phyloP scores from a whole-genome alignment of 2,888 invertebrate genomes.

The Lottia scabra region DNA sequence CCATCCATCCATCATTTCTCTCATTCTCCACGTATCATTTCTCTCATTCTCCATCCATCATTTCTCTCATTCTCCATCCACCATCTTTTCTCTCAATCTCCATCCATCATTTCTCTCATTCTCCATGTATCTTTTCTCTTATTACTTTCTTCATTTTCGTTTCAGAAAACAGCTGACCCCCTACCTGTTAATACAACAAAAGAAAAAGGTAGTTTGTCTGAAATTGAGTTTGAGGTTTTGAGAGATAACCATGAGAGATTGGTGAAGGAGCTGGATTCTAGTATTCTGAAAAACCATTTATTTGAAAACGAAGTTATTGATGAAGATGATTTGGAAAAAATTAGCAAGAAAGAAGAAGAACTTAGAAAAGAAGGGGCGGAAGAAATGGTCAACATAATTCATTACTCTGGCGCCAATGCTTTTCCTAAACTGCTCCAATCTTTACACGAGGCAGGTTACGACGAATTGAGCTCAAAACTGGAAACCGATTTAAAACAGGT shows the following conservation, averaged over 20 bases:
- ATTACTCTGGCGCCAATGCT: background rate
- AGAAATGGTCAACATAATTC: background rate
- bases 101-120: too few species aligned
- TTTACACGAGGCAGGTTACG: background rate
- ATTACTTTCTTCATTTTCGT: too few species aligned
- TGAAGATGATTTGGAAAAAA: background rate
- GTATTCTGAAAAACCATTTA: background rate
- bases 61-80: too few species aligned
- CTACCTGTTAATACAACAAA: background rate
- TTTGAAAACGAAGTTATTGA: background rate
- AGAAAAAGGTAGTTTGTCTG: background rate
- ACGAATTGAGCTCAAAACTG: background rate
- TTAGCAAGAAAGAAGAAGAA: background rate
- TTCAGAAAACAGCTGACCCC: too few species aligned
- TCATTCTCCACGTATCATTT: too few species aligned
- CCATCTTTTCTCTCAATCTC: too few species aligned
- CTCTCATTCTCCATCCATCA: too few species aligned
- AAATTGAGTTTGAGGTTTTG: background rate
- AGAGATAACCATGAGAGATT: background rate
- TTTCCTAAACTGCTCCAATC: background rate
- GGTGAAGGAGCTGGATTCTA: background rate
- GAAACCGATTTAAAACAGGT: too few species aligned
- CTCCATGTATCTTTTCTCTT: too few species aligned
- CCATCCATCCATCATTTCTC: too few species aligned
- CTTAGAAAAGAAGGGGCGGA: background rate